Conservation (phyloP, 1,140 invertebrate genomes). For the Pogonognathellus flavescens region DNA sequence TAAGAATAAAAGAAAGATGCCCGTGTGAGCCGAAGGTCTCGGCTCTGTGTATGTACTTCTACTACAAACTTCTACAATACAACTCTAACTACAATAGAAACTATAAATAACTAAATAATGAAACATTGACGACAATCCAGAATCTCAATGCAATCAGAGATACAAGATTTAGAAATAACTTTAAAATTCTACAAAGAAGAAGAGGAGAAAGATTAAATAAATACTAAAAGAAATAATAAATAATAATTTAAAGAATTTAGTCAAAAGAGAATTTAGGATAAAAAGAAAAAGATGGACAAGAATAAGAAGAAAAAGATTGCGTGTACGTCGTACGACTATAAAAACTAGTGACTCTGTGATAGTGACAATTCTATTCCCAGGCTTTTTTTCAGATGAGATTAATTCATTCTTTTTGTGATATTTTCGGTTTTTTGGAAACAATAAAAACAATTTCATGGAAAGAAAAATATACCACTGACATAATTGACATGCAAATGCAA, state of each 20-base stretch:
- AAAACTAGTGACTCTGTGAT: slow-evolving; percentile 37
- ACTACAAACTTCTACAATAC: no score
- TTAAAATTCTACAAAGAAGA: neutral
- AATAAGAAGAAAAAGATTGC: neutral
- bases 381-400: slow-evolving; percentile 50
- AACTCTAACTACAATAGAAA: no score
- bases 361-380: slow-evolving; percentile 9
- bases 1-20: no score
- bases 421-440: slow-evolving; percentile 37
- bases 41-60: no score
- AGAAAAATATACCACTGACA: neutral
- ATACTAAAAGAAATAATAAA: neutral
- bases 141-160: slow-evolving; percentile 38
- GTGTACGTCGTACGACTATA: neutral
- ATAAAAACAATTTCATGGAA: slow-evolving; percentile 12
- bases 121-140: slow-evolving; percentile 9
- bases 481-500: neutral
- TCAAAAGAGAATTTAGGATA: neutral
- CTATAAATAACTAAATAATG: neutral
- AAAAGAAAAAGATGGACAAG: neutral
- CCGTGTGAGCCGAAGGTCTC: no score
- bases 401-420: slow-evolving; percentile 50
- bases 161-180: neutral
- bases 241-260: neutral
- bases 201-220: neutral